Conservation (phyloP, 2,113 vertebrate species). For the Columba livia region DNA sequence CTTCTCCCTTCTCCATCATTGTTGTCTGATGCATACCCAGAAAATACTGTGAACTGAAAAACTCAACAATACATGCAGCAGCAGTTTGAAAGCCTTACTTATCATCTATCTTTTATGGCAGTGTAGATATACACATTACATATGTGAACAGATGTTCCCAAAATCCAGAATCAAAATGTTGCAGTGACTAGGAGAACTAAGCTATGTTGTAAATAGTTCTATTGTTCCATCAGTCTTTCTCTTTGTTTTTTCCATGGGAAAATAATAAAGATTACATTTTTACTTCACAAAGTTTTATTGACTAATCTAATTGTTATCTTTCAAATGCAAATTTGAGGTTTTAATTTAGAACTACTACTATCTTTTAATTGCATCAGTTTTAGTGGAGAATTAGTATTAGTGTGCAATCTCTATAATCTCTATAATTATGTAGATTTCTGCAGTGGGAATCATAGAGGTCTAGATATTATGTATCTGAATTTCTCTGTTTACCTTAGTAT, state of each 20-base stretch:
- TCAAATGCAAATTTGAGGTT: constrained; percentile 73
- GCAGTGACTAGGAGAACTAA: neutral
- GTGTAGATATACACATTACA: constrained; percentile 22
- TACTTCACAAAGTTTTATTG: constrained; percentile 65
- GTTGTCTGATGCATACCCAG: neutral
- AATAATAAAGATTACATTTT: constrained; percentile 51
- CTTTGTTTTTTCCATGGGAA: constrained; percentile 3
- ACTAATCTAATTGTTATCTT: constrained; percentile 75
- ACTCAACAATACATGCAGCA: neutral
- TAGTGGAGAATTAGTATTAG: constrained; percentile 72
- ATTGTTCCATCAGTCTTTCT: neutral
- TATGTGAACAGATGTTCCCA: constrained; percentile 21
- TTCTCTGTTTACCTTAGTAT: constrained; percentile 38
- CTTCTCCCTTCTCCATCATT: neutral
- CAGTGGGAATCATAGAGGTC: constrained; percentile 60
- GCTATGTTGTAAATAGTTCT: neutral
- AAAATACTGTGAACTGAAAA: neutral
- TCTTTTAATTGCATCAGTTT: constrained; percentile 77
- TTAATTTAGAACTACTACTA: constrained; percentile 69
- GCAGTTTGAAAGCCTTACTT: neutral
- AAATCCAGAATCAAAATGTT: neutral
- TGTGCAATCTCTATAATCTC: constrained; percentile 70
- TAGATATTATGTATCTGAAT: constrained; percentile 50
- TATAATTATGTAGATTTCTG: constrained; percentile 72
- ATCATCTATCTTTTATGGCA: constrained; percentile 16